Percentiles rank a stretch among this genome's conserved stretches.
Evolutionary conservation across 2,113 vertebrate genomes (phyloP).

Genomic region (Oncorhynchus keta): DNA sequence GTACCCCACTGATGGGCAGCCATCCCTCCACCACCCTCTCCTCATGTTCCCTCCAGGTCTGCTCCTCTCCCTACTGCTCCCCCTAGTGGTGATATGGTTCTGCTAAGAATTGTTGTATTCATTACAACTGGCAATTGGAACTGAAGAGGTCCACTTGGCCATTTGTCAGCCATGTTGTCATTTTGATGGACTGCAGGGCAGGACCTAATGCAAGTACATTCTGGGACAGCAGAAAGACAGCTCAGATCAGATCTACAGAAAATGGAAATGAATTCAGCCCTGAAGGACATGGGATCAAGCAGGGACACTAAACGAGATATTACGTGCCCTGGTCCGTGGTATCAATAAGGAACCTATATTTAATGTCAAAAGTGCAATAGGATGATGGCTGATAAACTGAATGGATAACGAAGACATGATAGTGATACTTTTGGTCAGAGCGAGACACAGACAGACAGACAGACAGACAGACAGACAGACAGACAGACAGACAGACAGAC

Average conservation of each 20-base stretch:
- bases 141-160: not conserved
- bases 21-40: slow-evolving; percentile 19
- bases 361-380: slow-evolving; percentile 44
- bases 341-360: slow-evolving; percentile 45
- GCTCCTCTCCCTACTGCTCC: slow-evolving; percentile 54
- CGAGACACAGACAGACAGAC: slow-evolving; percentile 14
- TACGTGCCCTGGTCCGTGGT: slow-evolving; percentile 12
- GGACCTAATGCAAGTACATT: not conserved
- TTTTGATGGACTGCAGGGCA: slow-evolving; percentile 3
- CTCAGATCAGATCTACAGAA: slow-evolving; percentile 36
- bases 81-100: slow-evolving; percentile 50
- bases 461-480: too few species aligned
- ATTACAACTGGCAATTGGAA: too few species aligned
- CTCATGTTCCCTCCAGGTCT: slow-evolving; percentile 40
- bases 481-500: not conserved
- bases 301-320: slow-evolving; percentile 29
- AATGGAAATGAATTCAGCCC: slow-evolving; percentile 32
- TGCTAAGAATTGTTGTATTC: slow-evolving; percentile 54
- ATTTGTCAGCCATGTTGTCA: not conserved
- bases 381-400: slow-evolving; percentile 26
- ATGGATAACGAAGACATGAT: slow-evolving; percentile 26
- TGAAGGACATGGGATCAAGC: slow-evolving; percentile 34
- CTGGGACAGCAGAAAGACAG: slow-evolving; percentile 44
- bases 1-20: slow-evolving; percentile 65
- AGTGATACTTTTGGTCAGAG: slow-evolving; percentile 18